Evolutionary conservation across 2,888 invertebrate genomes (phyloP), one percentile per base, ranked within the genome.

Genomic region (Metacarcinus magister): DNA sequence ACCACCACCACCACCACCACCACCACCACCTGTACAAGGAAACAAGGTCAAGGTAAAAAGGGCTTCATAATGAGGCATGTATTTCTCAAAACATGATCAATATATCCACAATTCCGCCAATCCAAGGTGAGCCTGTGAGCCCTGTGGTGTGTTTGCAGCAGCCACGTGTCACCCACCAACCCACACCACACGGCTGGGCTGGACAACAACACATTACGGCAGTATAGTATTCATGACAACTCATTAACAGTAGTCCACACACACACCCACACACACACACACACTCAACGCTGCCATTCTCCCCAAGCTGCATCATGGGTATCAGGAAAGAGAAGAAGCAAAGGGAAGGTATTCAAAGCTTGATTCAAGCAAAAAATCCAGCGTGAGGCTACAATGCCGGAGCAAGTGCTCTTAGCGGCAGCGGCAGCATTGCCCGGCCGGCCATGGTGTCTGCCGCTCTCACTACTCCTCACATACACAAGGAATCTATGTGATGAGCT

Each of bases 341-440:
- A 60, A 39, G 54, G 43, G 43, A 90, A 39, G 87, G 60, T 54
- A 16, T 90, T 94, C 46, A n/a, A 82, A 94, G 94, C 94, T 94
- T 94, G 94, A 94, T 94, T 60, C 94, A 94, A 94, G 94, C 94
- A 94, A 94, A 75, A 90, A 90, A 48, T 67, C 43, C 46, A 28
- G 44, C 39, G 54, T 23, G 44, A 60, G 43, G 46, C 60, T n/a
- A 43, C 60, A 32, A 39, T 43, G n/a, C 75, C 75, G 8, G 5
- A 28, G 28, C 75, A 75, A 28, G 28, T 10, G 10, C 28, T 60
- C 43, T n/a, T 23, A 7, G 44, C n/a, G 48, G 28, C n/a, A 2
- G 48, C 19, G 28, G 92, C 48, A 16, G 23, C 39, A 7, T 10
- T 39, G 44, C n/a, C 54, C 54, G n/a, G n/a, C 46, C 13, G n/a